A percentile compares a stretch with the other conserved stretches of the same genome.
phyloP scores from a whole-genome alignment of 2,888 invertebrate species.

The Zonitis immaculata region DNA sequence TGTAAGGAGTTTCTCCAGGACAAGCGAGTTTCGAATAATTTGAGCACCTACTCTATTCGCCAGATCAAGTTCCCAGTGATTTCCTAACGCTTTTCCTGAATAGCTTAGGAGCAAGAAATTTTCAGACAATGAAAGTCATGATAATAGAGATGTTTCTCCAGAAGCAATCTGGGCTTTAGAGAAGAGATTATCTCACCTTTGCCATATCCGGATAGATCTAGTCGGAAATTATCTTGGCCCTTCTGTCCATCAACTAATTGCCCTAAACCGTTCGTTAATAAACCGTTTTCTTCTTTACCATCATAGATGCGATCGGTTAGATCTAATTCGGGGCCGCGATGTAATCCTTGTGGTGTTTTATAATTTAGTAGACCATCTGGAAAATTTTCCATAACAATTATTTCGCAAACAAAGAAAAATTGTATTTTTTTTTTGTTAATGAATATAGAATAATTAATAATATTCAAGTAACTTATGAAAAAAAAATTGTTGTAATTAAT shows the following conservation, averaged over 20 bases:
- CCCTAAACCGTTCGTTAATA: constrained; percentile 67
- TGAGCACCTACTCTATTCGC: too few relatives aligned
- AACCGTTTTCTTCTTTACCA: constrained; percentile 60
- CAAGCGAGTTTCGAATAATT: too few relatives aligned
- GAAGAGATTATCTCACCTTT: too few relatives aligned
- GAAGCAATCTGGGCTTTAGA: too few relatives aligned
- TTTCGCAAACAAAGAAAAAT: too few relatives aligned
- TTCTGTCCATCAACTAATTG: constrained; percentile 73
- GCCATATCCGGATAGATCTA: constrained; percentile 60
- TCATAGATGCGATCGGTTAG: constrained; percentile 76
- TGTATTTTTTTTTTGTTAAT: too few relatives aligned
- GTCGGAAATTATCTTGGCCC: constrained; percentile 69
- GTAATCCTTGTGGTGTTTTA: constrained; percentile 69
- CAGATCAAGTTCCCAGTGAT: too few relatives aligned
- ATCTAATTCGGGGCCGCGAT: constrained; percentile 68
- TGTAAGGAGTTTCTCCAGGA: too few relatives aligned
- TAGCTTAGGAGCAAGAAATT: too few relatives aligned
- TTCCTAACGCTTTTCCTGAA: too few relatives aligned
- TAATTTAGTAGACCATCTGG: constrained; percentile 76
- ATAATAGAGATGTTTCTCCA: too few relatives aligned
- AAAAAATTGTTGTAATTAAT: constrained; percentile 29
- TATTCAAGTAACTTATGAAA: constrained; percentile 26
- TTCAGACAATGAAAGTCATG: too few relatives aligned
- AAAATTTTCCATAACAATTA: constrained; percentile 16
- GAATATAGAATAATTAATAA: constrained; percentile 33